Evolutionary conservation across 1,140 invertebrate genomes (phyloP).

Genomic region (Bursaphelenchus mucronatus): DNA sequence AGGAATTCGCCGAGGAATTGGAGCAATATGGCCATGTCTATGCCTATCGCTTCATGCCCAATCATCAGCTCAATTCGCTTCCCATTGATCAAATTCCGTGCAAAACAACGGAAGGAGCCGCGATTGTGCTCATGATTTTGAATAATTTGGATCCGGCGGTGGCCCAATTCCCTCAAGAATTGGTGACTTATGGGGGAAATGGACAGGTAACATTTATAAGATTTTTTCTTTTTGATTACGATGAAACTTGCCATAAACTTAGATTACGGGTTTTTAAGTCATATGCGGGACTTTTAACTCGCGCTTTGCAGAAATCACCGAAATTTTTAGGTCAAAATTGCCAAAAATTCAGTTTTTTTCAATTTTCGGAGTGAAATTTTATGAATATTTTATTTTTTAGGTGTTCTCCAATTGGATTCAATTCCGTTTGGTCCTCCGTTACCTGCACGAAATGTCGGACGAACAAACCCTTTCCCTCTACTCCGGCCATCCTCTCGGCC

Average conservation of each 20-base stretch:
- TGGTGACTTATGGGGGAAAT: constrained; percentile 45
- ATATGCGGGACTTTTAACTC: too few relatives aligned
- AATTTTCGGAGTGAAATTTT: too few relatives aligned
- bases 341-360: constrained; percentile 62
- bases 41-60: constrained; percentile 69
- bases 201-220: background rate
- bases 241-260: too few relatives aligned
- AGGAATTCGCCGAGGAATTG: constrained; percentile 68
- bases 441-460: constrained; percentile 67
- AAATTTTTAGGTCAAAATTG: too few relatives aligned
- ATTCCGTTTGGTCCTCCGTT: constrained; percentile 69
- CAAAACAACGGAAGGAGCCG: constrained; percentile 65
- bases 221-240: too few relatives aligned
- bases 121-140: constrained; percentile 63
- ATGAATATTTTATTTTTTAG: constrained; percentile 67
- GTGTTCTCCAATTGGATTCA: constrained; percentile 73
- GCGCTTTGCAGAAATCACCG: too few relatives aligned
- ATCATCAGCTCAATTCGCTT: constrained; percentile 66
- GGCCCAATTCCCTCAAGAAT: constrained; percentile 67
- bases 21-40: constrained; percentile 69
- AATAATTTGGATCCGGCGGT: constrained; percentile 61
- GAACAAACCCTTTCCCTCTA: constrained; percentile 69
- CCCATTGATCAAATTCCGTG: constrained; percentile 67
- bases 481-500: constrained; percentile 69
- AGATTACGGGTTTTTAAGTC: too few relatives aligned